Conservation (phyloP, 1,140 invertebrate species). For the Gryon sp. region DNA sequence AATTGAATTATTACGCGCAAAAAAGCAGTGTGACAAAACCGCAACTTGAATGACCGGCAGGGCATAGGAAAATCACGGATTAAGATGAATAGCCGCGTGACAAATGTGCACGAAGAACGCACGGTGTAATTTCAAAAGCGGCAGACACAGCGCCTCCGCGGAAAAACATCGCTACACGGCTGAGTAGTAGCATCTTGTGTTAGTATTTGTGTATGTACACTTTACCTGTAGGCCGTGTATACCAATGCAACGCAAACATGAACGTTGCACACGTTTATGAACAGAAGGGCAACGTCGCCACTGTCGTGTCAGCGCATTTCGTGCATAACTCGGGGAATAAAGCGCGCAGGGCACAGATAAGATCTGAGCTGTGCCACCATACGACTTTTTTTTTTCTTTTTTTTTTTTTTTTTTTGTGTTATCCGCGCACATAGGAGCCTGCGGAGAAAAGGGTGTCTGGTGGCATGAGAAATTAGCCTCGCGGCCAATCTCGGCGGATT, state of each 20-base stretch:
- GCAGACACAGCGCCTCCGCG: conserved; percentile 35
- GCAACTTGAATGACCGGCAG: background rate
- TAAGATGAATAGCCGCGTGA: conserved; percentile 52
- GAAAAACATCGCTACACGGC: no score
- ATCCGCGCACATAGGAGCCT: no score
- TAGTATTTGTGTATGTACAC: no score
- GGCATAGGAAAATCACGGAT: conserved; percentile 27
- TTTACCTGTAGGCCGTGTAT: no score
- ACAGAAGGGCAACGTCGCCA: background rate
- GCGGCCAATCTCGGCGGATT: conserved; percentile 40
- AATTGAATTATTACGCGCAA: conserved; percentile 39
- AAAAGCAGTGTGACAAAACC: background rate
- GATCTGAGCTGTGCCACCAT: conserved; percentile 27
- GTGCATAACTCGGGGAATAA: conserved; percentile 49
- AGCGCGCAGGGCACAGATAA: conserved; percentile 32
- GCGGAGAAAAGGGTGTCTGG: conserved; percentile 2
- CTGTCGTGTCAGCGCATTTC: conserved; percentile 49
- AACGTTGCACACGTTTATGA: conserved; percentile 12
- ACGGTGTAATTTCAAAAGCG: conserved; percentile 18
- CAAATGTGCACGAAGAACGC: conserved; percentile 27
- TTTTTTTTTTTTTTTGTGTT: no score
- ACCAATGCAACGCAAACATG: no score
- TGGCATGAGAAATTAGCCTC: conserved; percentile 61
- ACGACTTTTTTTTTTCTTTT: conserved; percentile 25
- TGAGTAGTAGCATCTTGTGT: no score